phyloP scores from a whole-genome alignment of 2,888 invertebrate species.

The Mechanitis messenoides region DNA sequence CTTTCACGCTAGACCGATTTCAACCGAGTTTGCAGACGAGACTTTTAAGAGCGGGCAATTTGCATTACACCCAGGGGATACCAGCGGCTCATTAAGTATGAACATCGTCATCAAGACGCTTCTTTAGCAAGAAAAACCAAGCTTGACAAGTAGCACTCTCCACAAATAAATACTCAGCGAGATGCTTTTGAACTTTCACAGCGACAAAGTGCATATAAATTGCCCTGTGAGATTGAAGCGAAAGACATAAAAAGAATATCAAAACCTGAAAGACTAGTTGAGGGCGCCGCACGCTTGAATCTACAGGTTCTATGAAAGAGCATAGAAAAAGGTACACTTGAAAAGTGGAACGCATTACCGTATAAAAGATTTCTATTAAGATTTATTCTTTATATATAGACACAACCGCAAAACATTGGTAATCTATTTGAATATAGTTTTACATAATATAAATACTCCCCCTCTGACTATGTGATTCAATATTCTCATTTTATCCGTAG shows the following conservation, averaged over 20 bases:
- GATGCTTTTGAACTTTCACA: conserved; percentile 62
- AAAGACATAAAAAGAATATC: conserved; percentile 55
- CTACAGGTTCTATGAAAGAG: conserved; percentile 44
- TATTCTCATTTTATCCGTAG: no score
- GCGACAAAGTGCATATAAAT: conserved; percentile 76
- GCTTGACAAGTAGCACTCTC: conserved; percentile 65
- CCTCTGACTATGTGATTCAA: no score
- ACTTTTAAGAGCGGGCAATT: conserved; percentile 67
- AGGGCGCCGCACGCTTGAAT: conserved; percentile 51
- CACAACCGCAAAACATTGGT: no score
- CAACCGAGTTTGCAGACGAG: conserved; percentile 60
- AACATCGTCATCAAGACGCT: conserved; percentile 73
- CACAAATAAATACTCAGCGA: conserved; percentile 58
- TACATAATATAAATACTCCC: no score
- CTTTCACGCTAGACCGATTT: conserved; percentile 60
- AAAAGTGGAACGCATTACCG: conserved; percentile 29
- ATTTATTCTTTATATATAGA: conserved; percentile 9
- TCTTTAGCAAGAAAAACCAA: conserved; percentile 69
- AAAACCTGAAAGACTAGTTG: conserved; percentile 57
- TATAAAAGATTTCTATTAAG: conserved; percentile 27
- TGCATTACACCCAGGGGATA: conserved; percentile 68
- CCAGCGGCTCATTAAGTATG: conserved; percentile 75
- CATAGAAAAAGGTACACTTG: conserved; percentile 35
- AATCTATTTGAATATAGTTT: no score
- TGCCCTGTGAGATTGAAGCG: conserved; percentile 67